A percentile compares a stretch with the other conserved stretches of the same genome.
phyloP scores from a whole-genome alignment of 2,113 vertebrate genomes.

The Halichoeres trimaculatus region DNA sequence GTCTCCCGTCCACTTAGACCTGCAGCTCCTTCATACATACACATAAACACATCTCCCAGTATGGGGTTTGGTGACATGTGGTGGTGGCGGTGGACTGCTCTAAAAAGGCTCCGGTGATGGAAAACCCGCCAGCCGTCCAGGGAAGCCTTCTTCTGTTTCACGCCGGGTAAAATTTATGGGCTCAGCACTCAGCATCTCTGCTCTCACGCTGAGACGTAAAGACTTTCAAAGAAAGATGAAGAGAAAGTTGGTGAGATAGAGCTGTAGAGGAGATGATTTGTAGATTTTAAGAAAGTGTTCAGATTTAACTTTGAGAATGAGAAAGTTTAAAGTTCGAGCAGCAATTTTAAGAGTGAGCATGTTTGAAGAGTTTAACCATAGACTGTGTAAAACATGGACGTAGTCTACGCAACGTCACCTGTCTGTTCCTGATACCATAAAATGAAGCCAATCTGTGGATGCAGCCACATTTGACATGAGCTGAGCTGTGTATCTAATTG shows the following conservation, averaged over 20 bases:
- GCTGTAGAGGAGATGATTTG: slow-evolving; percentile 9
- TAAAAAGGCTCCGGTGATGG: slow-evolving; percentile 76
- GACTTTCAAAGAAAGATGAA: slow-evolving; percentile 24
- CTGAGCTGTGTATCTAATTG: too few relatives aligned
- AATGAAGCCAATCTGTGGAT: too few relatives aligned
- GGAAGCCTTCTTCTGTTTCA: slow-evolving; percentile 82
- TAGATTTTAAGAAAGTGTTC: too few relatives aligned
- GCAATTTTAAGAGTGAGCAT: too few relatives aligned
- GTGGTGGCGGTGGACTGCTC: slow-evolving; percentile 55
- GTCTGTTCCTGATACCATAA: too few relatives aligned
- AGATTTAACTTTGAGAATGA: too few relatives aligned
- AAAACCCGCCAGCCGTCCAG: slow-evolving; percentile 69
- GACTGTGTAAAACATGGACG: too few relatives aligned
- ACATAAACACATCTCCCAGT: slow-evolving; percentile 51
- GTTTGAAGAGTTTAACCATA: too few relatives aligned
- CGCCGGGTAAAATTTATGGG: slow-evolving; percentile 72
- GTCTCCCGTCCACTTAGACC: slow-evolving; percentile 8
- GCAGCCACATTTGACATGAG: too few relatives aligned
- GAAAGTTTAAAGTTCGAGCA: too few relatives aligned
- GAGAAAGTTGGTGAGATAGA: background rate
- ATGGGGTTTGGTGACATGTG: slow-evolving; percentile 69
- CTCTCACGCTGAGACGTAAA: slow-evolving; percentile 39
- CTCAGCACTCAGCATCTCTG: slow-evolving; percentile 68
- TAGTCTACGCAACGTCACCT: too few relatives aligned
- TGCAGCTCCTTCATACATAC: slow-evolving; percentile 54